A percentile compares a stretch with the other conserved stretches of the same genome.
Conservation (phyloP, 2,113 vertebrate genomes). For the Hypocryptadius cinnamomeus region DNA sequence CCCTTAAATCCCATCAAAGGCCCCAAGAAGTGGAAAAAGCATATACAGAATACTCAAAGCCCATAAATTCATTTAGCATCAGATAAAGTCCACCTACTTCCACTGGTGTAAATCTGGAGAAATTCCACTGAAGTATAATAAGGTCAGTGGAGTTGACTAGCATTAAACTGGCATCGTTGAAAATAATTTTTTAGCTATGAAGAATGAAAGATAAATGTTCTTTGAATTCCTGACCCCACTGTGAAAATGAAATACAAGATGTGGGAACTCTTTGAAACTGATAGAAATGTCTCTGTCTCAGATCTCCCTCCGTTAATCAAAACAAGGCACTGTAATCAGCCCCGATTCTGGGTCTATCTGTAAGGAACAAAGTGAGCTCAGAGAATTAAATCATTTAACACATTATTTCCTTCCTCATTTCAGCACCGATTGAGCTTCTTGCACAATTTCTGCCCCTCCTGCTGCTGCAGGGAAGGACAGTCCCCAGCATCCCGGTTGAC, state of each 20-base stretch:
- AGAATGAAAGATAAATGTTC: slow-evolving; percentile 10
- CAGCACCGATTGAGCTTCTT: slow-evolving; percentile 35
- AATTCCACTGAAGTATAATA: background rate
- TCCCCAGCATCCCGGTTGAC: background rate
- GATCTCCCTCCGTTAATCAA: slow-evolving; percentile 37
- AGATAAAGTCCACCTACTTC: background rate
- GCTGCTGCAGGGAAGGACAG: background rate
- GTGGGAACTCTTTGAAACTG: slow-evolving; percentile 18
- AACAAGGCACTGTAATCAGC: slow-evolving; percentile 53
- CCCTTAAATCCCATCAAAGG: background rate
- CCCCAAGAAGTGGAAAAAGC: background rate
- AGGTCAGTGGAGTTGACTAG: slow-evolving; percentile 22
- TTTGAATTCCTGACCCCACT: background rate
- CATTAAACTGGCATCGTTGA: background rate
- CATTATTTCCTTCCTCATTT: slow-evolving; percentile 75
- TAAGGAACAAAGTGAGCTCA: slow-evolving; percentile 50
- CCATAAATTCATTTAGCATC: background rate
- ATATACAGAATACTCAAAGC: background rate
- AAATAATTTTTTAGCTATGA: slow-evolving; percentile 14
- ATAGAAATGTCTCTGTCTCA: slow-evolving; percentile 30
- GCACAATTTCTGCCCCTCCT: slow-evolving; percentile 40
- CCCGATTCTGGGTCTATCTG: slow-evolving; percentile 46
- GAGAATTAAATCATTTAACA: slow-evolving; percentile 67
- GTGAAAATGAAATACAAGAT: slow-evolving; percentile 22
- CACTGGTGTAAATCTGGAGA: background rate